Conservation (phyloP, 1,140 invertebrate species). For the Diorhabda sublineata region DNA sequence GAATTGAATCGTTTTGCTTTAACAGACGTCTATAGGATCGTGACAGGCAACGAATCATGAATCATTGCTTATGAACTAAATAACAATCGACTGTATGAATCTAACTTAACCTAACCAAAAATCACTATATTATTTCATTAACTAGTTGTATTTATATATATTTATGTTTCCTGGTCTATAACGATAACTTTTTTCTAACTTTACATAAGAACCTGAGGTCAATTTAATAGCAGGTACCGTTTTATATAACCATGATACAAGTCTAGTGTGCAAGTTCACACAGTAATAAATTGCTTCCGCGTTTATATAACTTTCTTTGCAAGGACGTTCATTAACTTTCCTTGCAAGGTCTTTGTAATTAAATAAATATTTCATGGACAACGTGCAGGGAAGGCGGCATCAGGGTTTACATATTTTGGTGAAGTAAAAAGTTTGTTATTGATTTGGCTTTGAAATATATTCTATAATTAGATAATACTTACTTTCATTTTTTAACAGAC, state of each 20-base stretch:
- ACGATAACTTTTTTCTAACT: not conserved
- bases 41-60: too few relatives aligned
- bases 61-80: too few relatives aligned
- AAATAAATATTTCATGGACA: conserved; percentile 6
- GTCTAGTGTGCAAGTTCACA: not conserved
- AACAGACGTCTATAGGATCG: too few relatives aligned
- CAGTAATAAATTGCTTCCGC: not conserved
- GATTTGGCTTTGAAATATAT: too few relatives aligned
- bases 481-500: too few relatives aligned
- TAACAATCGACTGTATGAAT: too few relatives aligned
- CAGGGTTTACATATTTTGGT: too few relatives aligned
- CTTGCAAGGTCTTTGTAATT: conserved; percentile 9
- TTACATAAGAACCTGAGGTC: not conserved
- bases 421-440: too few relatives aligned
- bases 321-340: conserved; percentile 15
- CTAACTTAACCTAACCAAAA: too few relatives aligned
- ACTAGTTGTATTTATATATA: not conserved
- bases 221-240: not conserved
- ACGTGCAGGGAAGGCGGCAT: not conserved
- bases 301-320: conserved; percentile 16
- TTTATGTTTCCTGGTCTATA: not conserved
- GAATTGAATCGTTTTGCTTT: too few relatives aligned
- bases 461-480: too few relatives aligned
- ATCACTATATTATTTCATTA: too few relatives aligned
- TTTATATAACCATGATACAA: not conserved